phyloP scores from a whole-genome alignment of 2,797 vertebrate species.

The Epinephelus malabaricus region DNA sequence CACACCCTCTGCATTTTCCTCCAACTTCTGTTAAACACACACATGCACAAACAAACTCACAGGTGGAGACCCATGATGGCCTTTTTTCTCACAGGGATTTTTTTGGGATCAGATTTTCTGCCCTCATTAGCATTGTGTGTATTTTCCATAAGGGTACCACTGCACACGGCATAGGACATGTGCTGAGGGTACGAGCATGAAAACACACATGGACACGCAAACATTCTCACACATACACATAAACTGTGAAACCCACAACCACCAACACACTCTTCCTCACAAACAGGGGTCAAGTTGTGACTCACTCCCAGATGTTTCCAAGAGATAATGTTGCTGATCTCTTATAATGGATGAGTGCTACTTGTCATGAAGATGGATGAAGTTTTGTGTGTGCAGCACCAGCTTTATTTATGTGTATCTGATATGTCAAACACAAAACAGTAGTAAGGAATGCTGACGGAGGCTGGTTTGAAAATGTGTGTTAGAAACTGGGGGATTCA shows the following conservation, averaged over 20 bases:
- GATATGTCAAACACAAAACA: constrained; percentile 53
- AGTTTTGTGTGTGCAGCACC: constrained; percentile 21
- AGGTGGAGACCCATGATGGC: constrained; percentile 48
- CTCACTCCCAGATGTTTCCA: constrained; percentile 63
- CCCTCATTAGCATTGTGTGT: constrained; percentile 60
- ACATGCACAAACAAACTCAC: constrained; percentile 49
- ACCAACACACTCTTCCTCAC: constrained; percentile 28
- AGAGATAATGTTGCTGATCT: constrained; percentile 65
- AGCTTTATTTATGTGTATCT: constrained; percentile 37
- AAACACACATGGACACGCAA: constrained; percentile 29
- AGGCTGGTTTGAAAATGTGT: constrained; percentile 33
- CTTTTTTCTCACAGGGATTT: constrained; percentile 70
- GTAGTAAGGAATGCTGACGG: constrained; percentile 45
- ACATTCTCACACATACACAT: constrained; percentile 54
- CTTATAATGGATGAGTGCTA: constrained; percentile 48
- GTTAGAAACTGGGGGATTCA: constrained; percentile 52
- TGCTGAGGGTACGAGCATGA: constrained; percentile 49
- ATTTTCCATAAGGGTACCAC: constrained; percentile 80
- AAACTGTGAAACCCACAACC: constrained; percentile 20
- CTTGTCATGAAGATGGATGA: constrained; percentile 65
- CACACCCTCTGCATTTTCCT: background rate
- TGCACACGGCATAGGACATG: constrained; percentile 32
- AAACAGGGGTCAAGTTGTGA: constrained; percentile 38
- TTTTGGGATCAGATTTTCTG: constrained; percentile 67
- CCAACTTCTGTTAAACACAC: constrained; percentile 27